phyloP scores from a whole-genome alignment of 2,888 invertebrate genomes.

The Micropterix aruncella region DNA sequence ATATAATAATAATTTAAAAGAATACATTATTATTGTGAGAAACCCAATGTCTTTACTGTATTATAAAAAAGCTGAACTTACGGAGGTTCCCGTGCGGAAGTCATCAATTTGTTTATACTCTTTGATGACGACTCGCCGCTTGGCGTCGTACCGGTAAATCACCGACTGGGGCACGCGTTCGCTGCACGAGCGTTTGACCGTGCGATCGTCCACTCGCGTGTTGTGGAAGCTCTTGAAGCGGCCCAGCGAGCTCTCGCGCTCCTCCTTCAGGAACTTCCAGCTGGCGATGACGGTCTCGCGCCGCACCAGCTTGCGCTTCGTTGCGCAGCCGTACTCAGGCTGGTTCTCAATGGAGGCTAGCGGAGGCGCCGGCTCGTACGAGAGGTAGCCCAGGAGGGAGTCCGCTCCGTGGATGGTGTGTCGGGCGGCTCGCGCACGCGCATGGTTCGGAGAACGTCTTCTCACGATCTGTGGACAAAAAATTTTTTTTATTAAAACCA shows the following conservation, averaged over 20 bases:
- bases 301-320: slow-evolving; percentile 25
- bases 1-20: too few relatives aligned
- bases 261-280: slow-evolving; percentile 36
- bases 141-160: not conserved
- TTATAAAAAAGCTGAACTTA: too few relatives aligned
- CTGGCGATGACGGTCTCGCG: slow-evolving; percentile 37
- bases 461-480: not conserved
- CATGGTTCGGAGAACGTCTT: not conserved
- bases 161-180: not conserved
- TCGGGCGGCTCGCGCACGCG: not conserved
- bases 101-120: not conserved
- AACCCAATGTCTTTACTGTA: too few relatives aligned
- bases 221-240: not conserved
- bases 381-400: not conserved
- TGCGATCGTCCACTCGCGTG: not conserved
- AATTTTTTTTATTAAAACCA: too few relatives aligned
- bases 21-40: too few relatives aligned
- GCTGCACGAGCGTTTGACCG: not conserved
- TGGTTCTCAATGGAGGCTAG: not conserved
- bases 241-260: slow-evolving; percentile 32
- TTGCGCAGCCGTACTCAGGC: not conserved
- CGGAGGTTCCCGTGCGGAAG: not conserved
- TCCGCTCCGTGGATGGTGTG: not conserved
- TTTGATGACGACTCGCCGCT: not conserved
- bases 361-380: not conserved